phyloP scores from a whole-genome alignment of 1,140 invertebrate genomes.

The Zophobas morio region DNA sequence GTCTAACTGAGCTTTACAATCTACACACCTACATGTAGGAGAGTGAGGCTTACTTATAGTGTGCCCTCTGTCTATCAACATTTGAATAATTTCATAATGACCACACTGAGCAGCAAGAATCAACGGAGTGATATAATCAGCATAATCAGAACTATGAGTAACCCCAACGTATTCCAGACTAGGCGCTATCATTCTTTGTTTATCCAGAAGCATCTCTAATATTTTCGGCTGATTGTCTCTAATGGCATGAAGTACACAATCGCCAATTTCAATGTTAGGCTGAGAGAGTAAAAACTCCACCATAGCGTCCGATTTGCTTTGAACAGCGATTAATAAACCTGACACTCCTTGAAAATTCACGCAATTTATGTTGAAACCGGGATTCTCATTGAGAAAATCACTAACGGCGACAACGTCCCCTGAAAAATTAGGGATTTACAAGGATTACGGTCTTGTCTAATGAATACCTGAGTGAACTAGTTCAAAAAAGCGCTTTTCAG shows the following conservation, averaged over 20 bases:
- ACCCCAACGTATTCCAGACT: conserved; percentile 70
- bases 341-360: conserved; percentile 72
- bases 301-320: conserved; percentile 69
- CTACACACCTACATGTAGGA: conserved; percentile 73
- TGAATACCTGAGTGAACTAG: conserved; percentile 64
- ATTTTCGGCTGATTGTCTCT: conserved; percentile 70
- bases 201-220: conserved; percentile 69
- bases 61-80: conserved; percentile 75
- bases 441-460: conserved; percentile 31
- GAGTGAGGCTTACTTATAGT: conserved; percentile 73
- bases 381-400: conserved; percentile 65
- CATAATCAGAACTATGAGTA: conserved; percentile 74
- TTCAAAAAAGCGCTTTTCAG: conserved; percentile 70
- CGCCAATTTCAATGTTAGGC: conserved; percentile 70
- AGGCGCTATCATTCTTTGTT: conserved; percentile 67
- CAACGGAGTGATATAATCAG: conserved; percentile 80
- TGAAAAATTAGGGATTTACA: conserved; percentile 38
- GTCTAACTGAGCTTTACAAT: conserved; percentile 69
- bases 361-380: conserved; percentile 70
- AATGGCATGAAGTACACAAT: conserved; percentile 72
- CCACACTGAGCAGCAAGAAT: conserved; percentile 81
- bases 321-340: conserved; percentile 72
- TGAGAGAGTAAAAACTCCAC: conserved; percentile 70
- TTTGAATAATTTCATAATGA: conserved; percentile 78
- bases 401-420: conserved; percentile 66